Evolutionary conservation across 2,113 vertebrate genomes (phyloP), one percentile per base, ranked within the genome.

Genomic region (Trichechus manatus): DNA sequence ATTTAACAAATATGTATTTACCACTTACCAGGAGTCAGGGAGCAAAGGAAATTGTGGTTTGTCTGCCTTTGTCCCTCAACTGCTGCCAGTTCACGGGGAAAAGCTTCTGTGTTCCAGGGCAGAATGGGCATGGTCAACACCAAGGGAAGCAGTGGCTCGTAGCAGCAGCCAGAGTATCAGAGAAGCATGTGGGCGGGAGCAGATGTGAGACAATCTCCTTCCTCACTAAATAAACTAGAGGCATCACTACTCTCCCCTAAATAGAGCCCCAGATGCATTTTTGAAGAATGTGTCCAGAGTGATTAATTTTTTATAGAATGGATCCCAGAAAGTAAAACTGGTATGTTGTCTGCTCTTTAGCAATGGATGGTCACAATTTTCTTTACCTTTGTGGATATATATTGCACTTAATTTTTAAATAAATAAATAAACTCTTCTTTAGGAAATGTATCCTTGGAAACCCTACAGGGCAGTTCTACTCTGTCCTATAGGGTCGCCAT

Each of bases 1-100:
- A 53, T 87, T 53, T 61, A 84, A 33, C 74, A 93, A 87, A 42
- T 68, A 91, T 39, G n/a, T 29, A 70, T 4, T 93, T 78, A 70
- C 10, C 4, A 63, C 36, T 97, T 59, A 29, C 0, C 8, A 64
- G 23, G 42, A 50, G 7, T 59, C 50, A 61, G 47, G n/a, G 25
- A 75, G n/a, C 56, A 89, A 66, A 85, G 68, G 0, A 72, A 64
- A 91, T 2, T 50, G 59, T 84, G 31, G 5, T 89, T 59, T 72
- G 8, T 33, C 15, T 10, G 2, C 47, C 36, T 91, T 75, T 8
- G 42, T 50, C 9, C 27, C 42, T 89, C 78, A 15, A 3, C 3
- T 74, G n/a, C 31, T 72, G 29, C 10, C 23, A 27, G 4, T 33
- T 50, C 1, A 59, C 6, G 9, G 19, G 0, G 2, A 2, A 8